These are phyloP conservation scores for Gobio gobio DNA, from an alignment of 2,113 vertebrate genomes.

Conservation along the genomic window DNA sequence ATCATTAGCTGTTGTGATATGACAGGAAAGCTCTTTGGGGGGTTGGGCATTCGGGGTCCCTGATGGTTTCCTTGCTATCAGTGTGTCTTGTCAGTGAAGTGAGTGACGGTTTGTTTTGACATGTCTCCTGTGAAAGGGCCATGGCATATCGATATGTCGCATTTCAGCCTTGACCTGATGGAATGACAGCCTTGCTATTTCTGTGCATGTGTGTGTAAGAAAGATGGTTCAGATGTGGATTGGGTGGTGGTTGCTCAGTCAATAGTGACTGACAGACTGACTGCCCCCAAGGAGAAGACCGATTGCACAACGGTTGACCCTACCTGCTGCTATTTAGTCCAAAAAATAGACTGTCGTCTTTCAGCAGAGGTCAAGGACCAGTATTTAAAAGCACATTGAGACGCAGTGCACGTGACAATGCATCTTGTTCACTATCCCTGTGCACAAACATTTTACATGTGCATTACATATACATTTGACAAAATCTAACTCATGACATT, in stretches of 20 bases:
- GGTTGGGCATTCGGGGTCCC: slow-evolving; percentile 11
- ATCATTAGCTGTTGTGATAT: slow-evolving; percentile 44
- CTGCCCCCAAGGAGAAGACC: neutral
- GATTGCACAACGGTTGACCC: neutral
- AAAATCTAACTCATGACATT: neutral
- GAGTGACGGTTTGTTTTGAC: slow-evolving; percentile 51
- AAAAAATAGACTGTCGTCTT: slow-evolving; percentile 15
- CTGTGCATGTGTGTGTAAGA: slow-evolving; percentile 5
- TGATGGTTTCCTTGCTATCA: neutral
- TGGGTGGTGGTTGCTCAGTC: neutral
- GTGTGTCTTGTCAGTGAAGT: slow-evolving; percentile 15
- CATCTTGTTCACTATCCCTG: neutral
- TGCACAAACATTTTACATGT: neutral
- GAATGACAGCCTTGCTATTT: slow-evolving; percentile 36
- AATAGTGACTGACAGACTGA: slow-evolving; percentile 15
- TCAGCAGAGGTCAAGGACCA: slow-evolving; percentile 19
- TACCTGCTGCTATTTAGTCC: slow-evolving; percentile 22
- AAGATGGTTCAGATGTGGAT: slow-evolving; percentile 12
- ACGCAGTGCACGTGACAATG: neutral
- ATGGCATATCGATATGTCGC: slow-evolving; percentile 38
- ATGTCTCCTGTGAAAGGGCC: slow-evolving; percentile 42
- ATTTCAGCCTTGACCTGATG: slow-evolving; percentile 7
- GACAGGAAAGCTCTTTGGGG: neutral
- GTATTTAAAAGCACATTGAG: slow-evolving; percentile 8
- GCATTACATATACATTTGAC: neutral